phyloP scores from a whole-genome alignment of 2,888 invertebrate genomes.

The Polyommatus icarus region DNA sequence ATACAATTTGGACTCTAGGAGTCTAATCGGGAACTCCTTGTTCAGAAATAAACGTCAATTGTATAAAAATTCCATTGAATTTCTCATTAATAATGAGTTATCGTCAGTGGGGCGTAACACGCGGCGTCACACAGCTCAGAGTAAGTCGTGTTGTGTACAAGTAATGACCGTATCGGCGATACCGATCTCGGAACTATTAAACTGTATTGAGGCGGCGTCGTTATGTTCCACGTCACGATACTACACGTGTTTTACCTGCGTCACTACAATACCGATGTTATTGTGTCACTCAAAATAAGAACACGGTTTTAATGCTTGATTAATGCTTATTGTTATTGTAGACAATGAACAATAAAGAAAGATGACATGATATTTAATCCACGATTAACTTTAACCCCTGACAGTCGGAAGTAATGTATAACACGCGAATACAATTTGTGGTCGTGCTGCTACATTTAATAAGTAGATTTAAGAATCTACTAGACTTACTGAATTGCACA shows the following conservation, averaged over 20 bases:
- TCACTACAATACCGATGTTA: not conserved
- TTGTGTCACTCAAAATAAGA: not conserved
- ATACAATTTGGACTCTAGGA: not conserved
- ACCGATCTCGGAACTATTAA: slow-evolving; percentile 9
- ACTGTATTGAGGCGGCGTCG: not conserved
- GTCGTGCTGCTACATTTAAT: too few species aligned
- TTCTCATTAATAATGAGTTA: not conserved
- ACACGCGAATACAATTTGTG: too few species aligned
- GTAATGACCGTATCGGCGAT: slow-evolving; percentile 6
- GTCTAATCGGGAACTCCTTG: too few species aligned
- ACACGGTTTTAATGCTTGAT: not conserved
- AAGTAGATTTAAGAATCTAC: too few species aligned
- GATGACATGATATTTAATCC: not conserved
- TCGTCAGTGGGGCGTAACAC: not conserved
- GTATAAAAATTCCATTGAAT: not conserved
- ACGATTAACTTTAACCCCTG: too few species aligned
- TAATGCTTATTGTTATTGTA: not conserved
- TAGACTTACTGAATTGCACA: too few species aligned
- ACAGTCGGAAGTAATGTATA: too few species aligned
- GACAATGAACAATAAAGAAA: not conserved
- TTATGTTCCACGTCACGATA: not conserved
- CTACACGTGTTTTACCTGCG: not conserved
- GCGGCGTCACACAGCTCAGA: not conserved
- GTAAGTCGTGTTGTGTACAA: not conserved
- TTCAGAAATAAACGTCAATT: not conserved